These are phyloP conservation scores for Melanerpes formicivorus DNA, from an alignment of 2,113 vertebrate genomes.

Conservation along the genomic window DNA sequence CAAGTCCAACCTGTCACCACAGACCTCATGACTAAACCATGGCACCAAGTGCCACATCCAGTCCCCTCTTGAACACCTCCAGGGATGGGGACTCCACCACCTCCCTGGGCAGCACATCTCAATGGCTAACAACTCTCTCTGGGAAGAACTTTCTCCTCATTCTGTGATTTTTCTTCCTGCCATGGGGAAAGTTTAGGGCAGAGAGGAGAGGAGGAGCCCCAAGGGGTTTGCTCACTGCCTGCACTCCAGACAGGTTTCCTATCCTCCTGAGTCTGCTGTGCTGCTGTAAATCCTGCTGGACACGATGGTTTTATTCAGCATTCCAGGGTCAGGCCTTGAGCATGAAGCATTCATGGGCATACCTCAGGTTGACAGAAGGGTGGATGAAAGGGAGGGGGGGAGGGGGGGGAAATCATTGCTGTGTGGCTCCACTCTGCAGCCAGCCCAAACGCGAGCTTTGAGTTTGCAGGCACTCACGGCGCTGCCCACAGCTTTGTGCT, in stretches of 20 bases:
- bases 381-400: neutral
- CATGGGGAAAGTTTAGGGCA: neutral
- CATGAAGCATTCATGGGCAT: neutral
- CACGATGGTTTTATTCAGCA: neutral
- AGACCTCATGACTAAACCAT: too few relatives aligned
- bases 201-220: neutral
- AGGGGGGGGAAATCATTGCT: neutral
- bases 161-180: neutral
- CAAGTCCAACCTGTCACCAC: too few relatives aligned
- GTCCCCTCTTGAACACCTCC: too few relatives aligned
- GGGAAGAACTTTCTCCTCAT: too few relatives aligned
- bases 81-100: too few relatives aligned
- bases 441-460: neutral
- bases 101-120: too few relatives aligned
- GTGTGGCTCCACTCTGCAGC: accelerated
- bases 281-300: neutral
- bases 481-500: neutral
- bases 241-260: neutral
- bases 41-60: too few relatives aligned
- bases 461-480: neutral
- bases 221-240: neutral
- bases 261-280: neutral
- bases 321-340: neutral
- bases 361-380: neutral
- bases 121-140: too few relatives aligned